These are phyloP conservation scores for Eremophila alpestris DNA, from an alignment of 2,797 vertebrate genomes.

Conservation along the genomic window DNA sequence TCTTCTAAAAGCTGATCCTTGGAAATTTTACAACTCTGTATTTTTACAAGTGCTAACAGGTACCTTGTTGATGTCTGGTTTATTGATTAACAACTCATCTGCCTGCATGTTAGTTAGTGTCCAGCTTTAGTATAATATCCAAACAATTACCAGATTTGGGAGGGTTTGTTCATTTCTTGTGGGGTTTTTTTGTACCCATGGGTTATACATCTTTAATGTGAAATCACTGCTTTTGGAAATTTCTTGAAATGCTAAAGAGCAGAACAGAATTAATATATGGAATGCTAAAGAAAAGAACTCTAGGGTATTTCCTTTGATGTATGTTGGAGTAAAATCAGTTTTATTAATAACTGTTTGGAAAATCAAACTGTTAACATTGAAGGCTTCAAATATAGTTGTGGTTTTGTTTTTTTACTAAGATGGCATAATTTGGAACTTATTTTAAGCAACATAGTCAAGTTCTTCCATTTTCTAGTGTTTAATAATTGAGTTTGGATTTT, in stretches of 20 bases:
- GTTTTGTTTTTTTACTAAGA: not conserved
- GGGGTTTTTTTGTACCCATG: not conserved
- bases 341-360: slow-evolving; percentile 9
- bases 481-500: not conserved
- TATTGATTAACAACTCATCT: not conserved
- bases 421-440: not conserved
- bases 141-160: not conserved
- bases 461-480: not conserved
- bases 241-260: not conserved
- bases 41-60: not conserved
- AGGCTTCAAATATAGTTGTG: not conserved
- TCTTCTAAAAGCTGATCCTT: not conserved
- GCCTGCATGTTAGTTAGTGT: not conserved
- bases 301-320: not conserved
- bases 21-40: not conserved
- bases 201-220: not conserved
- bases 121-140: not conserved
- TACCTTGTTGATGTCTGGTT: not conserved
- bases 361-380: not conserved
- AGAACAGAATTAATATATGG: not conserved
- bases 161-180: accelerated
- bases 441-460: not conserved
- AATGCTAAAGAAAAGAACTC: not conserved
- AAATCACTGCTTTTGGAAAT: not conserved
- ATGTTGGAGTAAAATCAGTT: not conserved